Conservation (phyloP, 2,797 vertebrate genomes). For the Epinephelus awoara region DNA sequence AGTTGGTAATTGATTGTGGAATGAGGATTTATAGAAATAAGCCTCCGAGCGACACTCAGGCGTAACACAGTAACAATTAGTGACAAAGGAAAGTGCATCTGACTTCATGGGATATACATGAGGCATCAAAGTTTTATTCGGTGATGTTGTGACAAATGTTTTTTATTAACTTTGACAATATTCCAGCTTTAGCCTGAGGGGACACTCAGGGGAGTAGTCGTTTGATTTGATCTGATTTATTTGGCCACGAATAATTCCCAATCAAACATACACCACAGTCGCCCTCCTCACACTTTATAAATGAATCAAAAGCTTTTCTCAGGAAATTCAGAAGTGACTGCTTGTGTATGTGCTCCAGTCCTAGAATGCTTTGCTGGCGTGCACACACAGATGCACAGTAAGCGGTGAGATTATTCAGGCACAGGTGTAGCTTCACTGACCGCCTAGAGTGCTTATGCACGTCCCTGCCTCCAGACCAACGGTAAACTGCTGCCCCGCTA, state of each 20-base stretch:
- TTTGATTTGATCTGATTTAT: constrained; percentile 53
- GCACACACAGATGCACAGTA: constrained; percentile 8
- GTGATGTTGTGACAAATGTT: constrained; percentile 51
- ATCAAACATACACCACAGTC: constrained; percentile 25
- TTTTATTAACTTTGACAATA: constrained; percentile 48
- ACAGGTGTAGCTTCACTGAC: constrained; percentile 36
- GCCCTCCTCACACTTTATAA: not conserved
- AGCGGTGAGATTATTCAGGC: constrained; percentile 37
- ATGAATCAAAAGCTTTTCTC: constrained; percentile 30
- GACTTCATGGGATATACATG: constrained; percentile 45
- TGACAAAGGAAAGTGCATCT: constrained; percentile 13
- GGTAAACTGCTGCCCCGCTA: constrained; percentile 21
- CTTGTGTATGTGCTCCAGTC: constrained; percentile 10
- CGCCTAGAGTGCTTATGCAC: constrained; percentile 8
- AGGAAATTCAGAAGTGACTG: constrained; percentile 19
- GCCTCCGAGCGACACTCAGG: constrained; percentile 39
- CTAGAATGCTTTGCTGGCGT: constrained; percentile 10
- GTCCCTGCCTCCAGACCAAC: constrained; percentile 24
- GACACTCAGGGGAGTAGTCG: constrained; percentile 20
- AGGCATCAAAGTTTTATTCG: constrained; percentile 55
- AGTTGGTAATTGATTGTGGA: constrained; percentile 64
- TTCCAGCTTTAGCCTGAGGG: constrained; percentile 51
- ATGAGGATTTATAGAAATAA: constrained; percentile 53
- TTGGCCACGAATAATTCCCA: constrained; percentile 47
- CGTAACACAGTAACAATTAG: constrained; percentile 34